Percentiles rank a stretch among this genome's conserved stretches.
Conservation (phyloP, 2,113 vertebrate species). For the Anthoscopus minutus region DNA sequence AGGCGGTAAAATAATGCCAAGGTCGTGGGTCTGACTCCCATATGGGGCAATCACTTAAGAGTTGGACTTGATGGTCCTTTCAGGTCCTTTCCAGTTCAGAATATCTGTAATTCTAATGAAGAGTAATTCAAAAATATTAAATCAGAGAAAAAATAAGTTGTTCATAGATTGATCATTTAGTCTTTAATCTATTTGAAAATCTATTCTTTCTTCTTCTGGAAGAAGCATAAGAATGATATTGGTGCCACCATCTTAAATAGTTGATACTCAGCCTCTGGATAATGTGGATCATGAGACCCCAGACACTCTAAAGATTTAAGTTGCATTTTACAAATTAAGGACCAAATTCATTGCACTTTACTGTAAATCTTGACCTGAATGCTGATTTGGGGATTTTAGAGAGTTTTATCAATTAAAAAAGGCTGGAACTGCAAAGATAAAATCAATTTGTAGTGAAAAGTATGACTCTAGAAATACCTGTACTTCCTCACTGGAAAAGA, state of each 20-base stretch:
- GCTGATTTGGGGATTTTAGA: background rate
- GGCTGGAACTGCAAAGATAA: background rate
- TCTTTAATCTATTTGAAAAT: background rate
- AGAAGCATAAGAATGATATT: background rate
- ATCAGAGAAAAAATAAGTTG: background rate
- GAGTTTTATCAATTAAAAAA: background rate
- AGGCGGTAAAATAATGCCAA: background rate
- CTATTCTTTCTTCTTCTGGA: background rate
- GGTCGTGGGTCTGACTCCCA: fast-evolving
- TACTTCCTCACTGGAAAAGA: background rate
- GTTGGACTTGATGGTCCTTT: background rate
- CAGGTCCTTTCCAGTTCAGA: background rate
- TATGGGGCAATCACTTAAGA: background rate
- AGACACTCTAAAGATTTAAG: background rate
- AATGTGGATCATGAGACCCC: background rate
- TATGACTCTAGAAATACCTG: background rate
- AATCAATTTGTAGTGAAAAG: background rate
- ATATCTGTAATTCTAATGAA: background rate
- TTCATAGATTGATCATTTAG: background rate
- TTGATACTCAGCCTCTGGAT: background rate
- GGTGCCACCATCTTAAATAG: background rate
- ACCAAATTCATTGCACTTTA: background rate
- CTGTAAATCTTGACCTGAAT: background rate
- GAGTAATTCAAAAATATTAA: background rate
- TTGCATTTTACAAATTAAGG: background rate